Percentiles rank a stretch among this genome's conserved stretches.
Evolutionary conservation across 2,888 invertebrate genomes (phyloP).

Genomic region (Lasioglossum morio): DNA sequence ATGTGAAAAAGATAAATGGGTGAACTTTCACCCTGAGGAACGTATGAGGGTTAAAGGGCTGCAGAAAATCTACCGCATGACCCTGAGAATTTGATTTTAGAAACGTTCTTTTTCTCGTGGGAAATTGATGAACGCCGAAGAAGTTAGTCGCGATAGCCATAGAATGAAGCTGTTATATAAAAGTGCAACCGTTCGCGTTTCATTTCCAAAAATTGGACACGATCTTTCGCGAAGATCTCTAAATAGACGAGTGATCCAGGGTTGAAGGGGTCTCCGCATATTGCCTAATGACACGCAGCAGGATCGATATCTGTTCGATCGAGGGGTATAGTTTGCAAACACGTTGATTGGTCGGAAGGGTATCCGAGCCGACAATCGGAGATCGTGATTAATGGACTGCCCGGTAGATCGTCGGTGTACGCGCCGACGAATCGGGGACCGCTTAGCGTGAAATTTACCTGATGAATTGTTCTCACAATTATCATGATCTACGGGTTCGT

Average conservation of each 20-base stretch:
- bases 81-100: no score
- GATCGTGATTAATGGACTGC: constrained; percentile 75
- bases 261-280: neutral
- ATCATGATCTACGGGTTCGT: constrained; percentile 83
- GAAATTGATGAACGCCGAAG: no score
- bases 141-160: no score
- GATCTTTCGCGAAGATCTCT: neutral
- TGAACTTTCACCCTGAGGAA: no score
- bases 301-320: constrained; percentile 29
- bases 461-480: constrained; percentile 84
- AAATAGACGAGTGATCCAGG: neutral
- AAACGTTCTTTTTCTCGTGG: no score
- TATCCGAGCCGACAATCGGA: constrained; percentile 48
- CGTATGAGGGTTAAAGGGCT: no score
- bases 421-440: constrained; percentile 64
- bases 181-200: neutral
- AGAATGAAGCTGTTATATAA: neutral
- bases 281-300: constrained; percentile 24
- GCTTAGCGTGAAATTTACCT: constrained; percentile 81
- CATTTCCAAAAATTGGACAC: neutral
- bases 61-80: no score
- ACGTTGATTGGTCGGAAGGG: constrained; percentile 33
- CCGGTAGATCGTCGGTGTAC: constrained; percentile 50
- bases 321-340: constrained; percentile 22
- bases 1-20: no score